Base-by-base conservation (phyloP, 2,888 invertebrate species). In the Poecilus cupreus region DNA sequence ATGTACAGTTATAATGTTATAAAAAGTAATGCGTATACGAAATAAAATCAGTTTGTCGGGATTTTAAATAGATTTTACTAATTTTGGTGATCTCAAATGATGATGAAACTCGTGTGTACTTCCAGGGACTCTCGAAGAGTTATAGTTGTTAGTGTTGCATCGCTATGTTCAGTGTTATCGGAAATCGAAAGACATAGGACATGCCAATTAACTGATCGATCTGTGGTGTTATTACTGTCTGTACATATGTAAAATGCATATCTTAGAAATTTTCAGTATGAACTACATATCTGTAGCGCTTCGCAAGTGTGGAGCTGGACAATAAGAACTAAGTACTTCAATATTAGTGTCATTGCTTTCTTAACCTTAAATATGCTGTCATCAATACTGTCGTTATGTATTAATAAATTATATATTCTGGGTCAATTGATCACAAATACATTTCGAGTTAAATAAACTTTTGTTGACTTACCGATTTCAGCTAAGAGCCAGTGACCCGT, bases 201-300 rank as follows among this genome's bases (percentile, higher is more conserved):
- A 68, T 20, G 54, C 54, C 54, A 60, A 60, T 6, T 32, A 32
- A 60, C n/a, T 37, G 37, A 37, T 13, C 13, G 54, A 32, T 68
- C 32, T 68, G 64, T 68, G 64, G 64, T 37, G 64, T 68, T 70
- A 26, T 72, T 72, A 49, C 20, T 37, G 72, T 49, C 39, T 76
- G 76, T 76, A 76, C 54, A 76, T 76, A 76, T 76, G 51, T 76
- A 76, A 57, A 76, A 76, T 76, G 76, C 51, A 76, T 76, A 68
- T 68, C 64, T 68, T 68, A 68, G 64, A 68, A 26, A 37, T 68
- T 68, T 68, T 68, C 64, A 68, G 37, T 68, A 68, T 13, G 13
- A 60, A 60, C 26, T 60, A 60, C 64, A 68, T 68, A 68, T 68
- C 64, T 68, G 18, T 68, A 68, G 64, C 18, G 64, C 64, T 68